Base-by-base conservation (phyloP, 2,113 vertebrate species). In the Scatophagus argus region DNA sequence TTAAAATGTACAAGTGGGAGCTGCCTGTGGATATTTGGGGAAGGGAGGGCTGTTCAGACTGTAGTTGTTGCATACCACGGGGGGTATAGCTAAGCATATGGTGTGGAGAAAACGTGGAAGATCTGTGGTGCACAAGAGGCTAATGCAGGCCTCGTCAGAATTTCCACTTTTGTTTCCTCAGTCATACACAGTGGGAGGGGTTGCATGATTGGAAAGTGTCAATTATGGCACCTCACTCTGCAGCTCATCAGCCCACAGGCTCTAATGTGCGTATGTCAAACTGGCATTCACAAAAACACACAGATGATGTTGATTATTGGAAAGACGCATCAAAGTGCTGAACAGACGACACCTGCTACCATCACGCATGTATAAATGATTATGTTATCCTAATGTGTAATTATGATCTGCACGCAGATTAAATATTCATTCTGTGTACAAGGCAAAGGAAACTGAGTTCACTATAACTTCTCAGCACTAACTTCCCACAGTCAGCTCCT, bases 1-100 rank as follows among this genome's bases (percentile, higher is more conserved):
- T 85, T 71, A 72, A 90, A 84, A 86, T 72, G 69, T 59, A 59
- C 31, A 43, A 81, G 68, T 32, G 52, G 25, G 58, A 72, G 74
- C 34, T 62, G 71, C 64, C 79, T 59, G 36, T 16, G 55, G 71
- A 11, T 25, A 2, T 58, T 65, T 52, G 25, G 27, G 31, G 3
- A n/a, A 19, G 21, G 27, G 10, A 12, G 5, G 25, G 17, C 19
- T 58, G 63, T 68, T 62, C 36, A 61, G 62, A 77, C 0, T 8
- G 38, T 36, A 39, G 25, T 51, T 29, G 51, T 46, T 65, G 59
- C 27, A 69, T 36, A 59, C 41, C 32, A 13, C 44, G 32, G 29
- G 31, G 27, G 49, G 44, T 4, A 25, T 25, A 44, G 59, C 39
- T 25, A 21, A 79, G 49, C 74, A 77, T 39, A 63, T 32, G 47